These are phyloP conservation scores for Drosophila sp. DNA, from an alignment of 1,140 invertebrate species.

Conservation along the genomic window DNA sequence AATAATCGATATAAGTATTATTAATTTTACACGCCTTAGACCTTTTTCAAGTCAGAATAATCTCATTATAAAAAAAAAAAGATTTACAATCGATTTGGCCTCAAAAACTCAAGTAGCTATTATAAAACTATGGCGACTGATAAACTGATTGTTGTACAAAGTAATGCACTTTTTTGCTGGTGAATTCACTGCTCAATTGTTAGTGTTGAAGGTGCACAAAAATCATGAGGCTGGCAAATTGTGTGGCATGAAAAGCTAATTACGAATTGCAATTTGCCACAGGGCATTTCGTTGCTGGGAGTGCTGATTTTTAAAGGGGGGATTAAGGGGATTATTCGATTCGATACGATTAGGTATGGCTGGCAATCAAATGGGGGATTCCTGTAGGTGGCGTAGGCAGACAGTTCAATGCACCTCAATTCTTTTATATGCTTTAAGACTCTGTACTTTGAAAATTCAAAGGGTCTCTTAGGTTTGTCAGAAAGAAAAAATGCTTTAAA, in stretches of 20 bases:
- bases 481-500: no score
- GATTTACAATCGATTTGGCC: no score
- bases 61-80: no score
- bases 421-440: constrained; percentile 23
- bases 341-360: constrained; percentile 19
- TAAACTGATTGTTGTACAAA: no score
- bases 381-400: constrained; percentile 5
- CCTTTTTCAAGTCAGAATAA: no score
- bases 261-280: constrained; percentile 14
- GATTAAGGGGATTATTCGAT: background rate
- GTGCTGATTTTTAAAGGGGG: background rate
- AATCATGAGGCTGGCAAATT: constrained; percentile 22
- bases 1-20: no score
- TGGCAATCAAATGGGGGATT: constrained; percentile 16
- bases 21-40: no score
- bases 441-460: background rate
- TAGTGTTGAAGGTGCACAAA: constrained; percentile 8
- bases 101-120: no score
- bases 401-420: constrained; percentile 68
- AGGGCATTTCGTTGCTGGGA: constrained; percentile 1
- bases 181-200: constrained; percentile 20
- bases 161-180: background rate
- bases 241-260: constrained; percentile 25
- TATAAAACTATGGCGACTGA: no score
- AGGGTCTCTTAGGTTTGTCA: background rate